Conservation (phyloP, 2,888 invertebrate species). For the Deroplatys truncata region DNA sequence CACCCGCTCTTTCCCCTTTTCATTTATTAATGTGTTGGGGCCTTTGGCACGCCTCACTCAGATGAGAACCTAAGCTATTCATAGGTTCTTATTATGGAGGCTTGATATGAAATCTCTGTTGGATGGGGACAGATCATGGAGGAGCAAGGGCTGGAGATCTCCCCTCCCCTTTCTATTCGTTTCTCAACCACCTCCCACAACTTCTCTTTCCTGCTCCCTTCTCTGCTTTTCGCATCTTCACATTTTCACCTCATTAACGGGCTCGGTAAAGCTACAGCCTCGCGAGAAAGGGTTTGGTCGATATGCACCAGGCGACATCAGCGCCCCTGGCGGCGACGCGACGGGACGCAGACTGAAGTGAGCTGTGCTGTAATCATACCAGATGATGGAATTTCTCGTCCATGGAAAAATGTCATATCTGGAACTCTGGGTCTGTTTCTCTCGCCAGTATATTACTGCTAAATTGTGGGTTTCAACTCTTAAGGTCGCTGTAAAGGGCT, state of each 20-base stretch:
- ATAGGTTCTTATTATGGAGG: slow-evolving; percentile 6
- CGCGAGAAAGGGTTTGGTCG: slow-evolving; percentile 1
- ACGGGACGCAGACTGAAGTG: slow-evolving; percentile 1
- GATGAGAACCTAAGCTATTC: slow-evolving; percentile 12
- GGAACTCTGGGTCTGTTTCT: not conserved
- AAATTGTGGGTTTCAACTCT: not conserved
- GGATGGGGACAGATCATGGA: not conserved
- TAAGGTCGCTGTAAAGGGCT: no score
- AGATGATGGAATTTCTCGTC: not conserved
- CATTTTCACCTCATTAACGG: slow-evolving; percentile 17
- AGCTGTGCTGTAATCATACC: slow-evolving; percentile 12
- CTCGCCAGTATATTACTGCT: not conserved
- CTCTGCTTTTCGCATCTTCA: slow-evolving; percentile 4
- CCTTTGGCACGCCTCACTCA: not conserved
- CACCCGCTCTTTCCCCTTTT: not conserved
- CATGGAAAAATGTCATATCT: not conserved
- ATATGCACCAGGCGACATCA: slow-evolving; percentile 14
- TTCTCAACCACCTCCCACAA: not conserved
- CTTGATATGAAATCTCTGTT: slow-evolving; percentile 17
- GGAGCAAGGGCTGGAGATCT: not conserved
- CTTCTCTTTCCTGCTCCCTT: not conserved
- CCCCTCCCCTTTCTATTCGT: not conserved
- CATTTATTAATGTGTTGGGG: not conserved
- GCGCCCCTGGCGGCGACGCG: slow-evolving; percentile 12
- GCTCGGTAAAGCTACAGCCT: not conserved